Base-by-base conservation (phyloP, 2,888 invertebrate species). In the Oscheius onirici region DNA sequence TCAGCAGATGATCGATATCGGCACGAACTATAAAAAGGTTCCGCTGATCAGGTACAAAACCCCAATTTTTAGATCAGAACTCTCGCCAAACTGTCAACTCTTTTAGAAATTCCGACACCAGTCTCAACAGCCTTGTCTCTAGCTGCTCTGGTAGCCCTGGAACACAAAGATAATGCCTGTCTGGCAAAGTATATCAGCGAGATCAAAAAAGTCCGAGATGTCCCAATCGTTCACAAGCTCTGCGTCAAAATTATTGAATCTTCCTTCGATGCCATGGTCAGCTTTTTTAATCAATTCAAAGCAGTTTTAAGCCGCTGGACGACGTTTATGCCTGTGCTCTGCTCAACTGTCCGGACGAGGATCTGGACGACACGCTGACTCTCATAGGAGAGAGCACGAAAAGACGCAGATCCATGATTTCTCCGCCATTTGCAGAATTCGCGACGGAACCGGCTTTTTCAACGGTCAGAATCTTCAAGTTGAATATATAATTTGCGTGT, bases 261-360 rank as follows among this genome's bases (percentile, higher is more conserved):
- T n/a, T 54, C 68, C 1, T 71, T 73, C 60, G 69, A 72, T 10
- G 70, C 70, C 0, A 68, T 76, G 24, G 75, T 75, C 15, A 24
- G 44, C 26, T 34, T n/a, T 22, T 49, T 61, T 41, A 20, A 5
- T 41, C 15, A 8, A 52, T 13, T 54, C 24, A 3, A 63, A 34
- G 15, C 24, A 13, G 1, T 28, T 66, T 66, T 20, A 28, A 79
- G 79, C 69, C 75, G 24, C 72, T 81, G 61, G 76, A 73, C 17
- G 80, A 79, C 46, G 71, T 82, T 5, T 79, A 80, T 40, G 74
- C 78, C 8, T 79, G 79, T 67, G 82, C 82, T 1, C 57, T 82
- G 51, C 65, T 74, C 46, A 82, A 82, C 66, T 73, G 74, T 8
- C 69, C 61, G 3, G 76, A 76, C 2, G 74, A 77, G 15, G 72